phyloP scores from a whole-genome alignment of 2,797 vertebrate genomes.

The Sorex maritimensis region DNA sequence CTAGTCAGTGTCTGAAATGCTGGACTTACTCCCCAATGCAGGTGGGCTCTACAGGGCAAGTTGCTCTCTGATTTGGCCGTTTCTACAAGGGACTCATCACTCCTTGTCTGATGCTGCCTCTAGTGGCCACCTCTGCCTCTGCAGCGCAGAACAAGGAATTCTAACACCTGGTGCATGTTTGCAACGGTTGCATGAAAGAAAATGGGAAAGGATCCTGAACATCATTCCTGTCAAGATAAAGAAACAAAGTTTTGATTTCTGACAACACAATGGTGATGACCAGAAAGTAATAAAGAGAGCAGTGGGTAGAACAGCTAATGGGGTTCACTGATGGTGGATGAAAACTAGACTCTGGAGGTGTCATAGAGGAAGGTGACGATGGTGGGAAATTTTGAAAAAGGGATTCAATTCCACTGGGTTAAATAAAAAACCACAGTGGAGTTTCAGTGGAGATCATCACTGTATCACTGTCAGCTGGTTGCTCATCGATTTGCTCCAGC shows the following conservation, averaged over 20 bases:
- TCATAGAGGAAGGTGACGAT: no score
- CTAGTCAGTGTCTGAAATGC: not conserved
- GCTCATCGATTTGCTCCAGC: no score
- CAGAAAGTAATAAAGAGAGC: not conserved
- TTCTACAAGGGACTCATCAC: not conserved
- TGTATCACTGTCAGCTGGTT: no score
- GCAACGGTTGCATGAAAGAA: not conserved
- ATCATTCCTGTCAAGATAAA: not conserved
- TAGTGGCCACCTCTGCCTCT: not conserved
- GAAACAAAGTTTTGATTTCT: not conserved
- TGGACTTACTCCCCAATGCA: not conserved
- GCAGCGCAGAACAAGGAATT: not conserved
- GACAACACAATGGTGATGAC: not conserved
- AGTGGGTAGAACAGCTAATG: not conserved
- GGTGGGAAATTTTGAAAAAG: no score
- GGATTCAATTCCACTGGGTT: no score
- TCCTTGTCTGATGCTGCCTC: not conserved
- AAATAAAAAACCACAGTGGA: no score
- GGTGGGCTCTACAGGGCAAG: not conserved
- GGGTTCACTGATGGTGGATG: not conserved
- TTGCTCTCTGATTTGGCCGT: not conserved
- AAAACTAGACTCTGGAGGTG: not conserved
- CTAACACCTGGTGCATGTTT: not conserved
- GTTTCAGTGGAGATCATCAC: not conserved
- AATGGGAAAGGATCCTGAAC: not conserved